A percentile compares a stretch with the other conserved stretches of the same genome.
Evolutionary conservation across 2,797 vertebrate genomes (phyloP).

Genomic region (Phylloscopus collybita): DNA sequence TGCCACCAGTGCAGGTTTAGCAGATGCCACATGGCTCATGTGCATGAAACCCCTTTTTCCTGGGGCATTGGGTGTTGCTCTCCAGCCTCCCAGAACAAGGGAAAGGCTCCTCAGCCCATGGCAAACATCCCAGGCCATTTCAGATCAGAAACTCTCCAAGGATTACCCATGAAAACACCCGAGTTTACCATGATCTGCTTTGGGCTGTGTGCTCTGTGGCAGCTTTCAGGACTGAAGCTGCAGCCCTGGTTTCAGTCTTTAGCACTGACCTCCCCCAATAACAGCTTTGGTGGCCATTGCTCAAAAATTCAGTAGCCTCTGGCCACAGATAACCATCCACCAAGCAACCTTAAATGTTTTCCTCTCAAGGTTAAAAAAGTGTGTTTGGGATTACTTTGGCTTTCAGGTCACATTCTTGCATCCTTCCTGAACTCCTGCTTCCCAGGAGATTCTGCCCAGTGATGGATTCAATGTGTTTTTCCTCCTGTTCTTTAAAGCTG

Average conservation of each 20-base stretch:
- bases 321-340: background rate
- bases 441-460: background rate
- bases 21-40: background rate
- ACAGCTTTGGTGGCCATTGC: background rate
- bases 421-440: background rate
- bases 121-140: background rate
- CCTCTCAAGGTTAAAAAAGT: background rate
- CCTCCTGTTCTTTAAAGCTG: background rate
- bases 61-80: background rate
- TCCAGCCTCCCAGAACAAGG: background rate
- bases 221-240: background rate
- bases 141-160: background rate
- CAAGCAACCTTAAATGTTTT: background rate
- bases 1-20: background rate
- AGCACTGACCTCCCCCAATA: background rate
- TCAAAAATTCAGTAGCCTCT: background rate
- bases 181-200: background rate
- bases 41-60: background rate
- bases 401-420: slow-evolving; percentile 33
- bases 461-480: slow-evolving; percentile 43
- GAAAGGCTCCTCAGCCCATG: background rate
- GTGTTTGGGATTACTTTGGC: slow-evolving; percentile 2
- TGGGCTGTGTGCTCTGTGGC: background rate
- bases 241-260: background rate
- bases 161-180: background rate